Evolutionary conservation across 1,140 invertebrate species (phyloP), one percentile per base, ranked within the genome.

Genomic region (Aphelinus certus): DNA sequence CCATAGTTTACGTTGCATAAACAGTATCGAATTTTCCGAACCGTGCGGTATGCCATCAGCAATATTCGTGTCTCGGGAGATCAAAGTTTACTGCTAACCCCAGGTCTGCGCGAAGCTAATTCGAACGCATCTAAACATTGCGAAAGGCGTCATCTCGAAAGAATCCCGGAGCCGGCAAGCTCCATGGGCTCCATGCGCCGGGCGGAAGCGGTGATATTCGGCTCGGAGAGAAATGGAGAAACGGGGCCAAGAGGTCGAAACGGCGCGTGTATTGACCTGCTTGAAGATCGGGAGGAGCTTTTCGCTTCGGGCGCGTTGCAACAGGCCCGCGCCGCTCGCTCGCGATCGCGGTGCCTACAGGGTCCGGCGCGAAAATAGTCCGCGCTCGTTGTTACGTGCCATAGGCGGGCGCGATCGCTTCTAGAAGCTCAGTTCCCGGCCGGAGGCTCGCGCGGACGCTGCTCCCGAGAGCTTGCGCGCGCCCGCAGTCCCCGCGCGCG

Each of bases 141-240:
- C 26, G 26, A 26, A 26, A 26, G 26, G 26, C 26, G 26, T 26
- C 26, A 26, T 26, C 26, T 26, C 26, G 26, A 26, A 26, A 26
- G 26, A 26, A 26, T 26, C 26, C 26, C 26, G 26, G 74, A 73
- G 57, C 47, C 48, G 72, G 64, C 61, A 72, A 65, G 74, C 69
- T 76, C 26, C 61, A 73, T 76, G 64, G 72, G 72, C 71, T 76
- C 64, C 65, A 76, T 61, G 51, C 7, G 53, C 26, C 26, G 26
- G 26, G 26, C 26, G 26, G 7, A 42, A 61, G 42, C n/a, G 43
- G 43, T 61, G 43, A 61, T 2, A 61, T 7, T n/a, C 2, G 46
- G 45, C 42, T 45, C 42, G 51, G 43, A 53, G 26, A 26, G 26
- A 26, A 26, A 26, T 26, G 48, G 47, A 48, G 5, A 26, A 71